Evolutionary conservation across 2,888 invertebrate genomes (phyloP).

Genomic region (Hylaea fasciaria): DNA sequence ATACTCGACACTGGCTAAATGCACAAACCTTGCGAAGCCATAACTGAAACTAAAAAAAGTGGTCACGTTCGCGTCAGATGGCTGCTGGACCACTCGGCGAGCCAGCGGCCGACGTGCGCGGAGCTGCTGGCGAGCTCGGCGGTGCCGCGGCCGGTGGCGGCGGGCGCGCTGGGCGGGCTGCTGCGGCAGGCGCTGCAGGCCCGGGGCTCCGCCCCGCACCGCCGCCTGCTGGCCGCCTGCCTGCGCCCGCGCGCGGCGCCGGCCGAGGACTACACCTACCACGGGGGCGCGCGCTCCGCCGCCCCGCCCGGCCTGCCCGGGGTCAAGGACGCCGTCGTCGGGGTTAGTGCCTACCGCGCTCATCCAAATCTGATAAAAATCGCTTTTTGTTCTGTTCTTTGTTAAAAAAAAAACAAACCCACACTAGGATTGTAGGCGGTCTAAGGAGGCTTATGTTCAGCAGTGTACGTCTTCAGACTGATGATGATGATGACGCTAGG

Average conservation of each 20-base stretch:
- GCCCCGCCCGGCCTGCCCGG: slow-evolving; percentile 48
- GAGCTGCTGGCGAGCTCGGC: slow-evolving; percentile 93
- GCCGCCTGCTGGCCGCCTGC: slow-evolving; percentile 68
- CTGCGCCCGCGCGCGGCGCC: slow-evolving; percentile 82
- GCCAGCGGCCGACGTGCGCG: slow-evolving; percentile 92
- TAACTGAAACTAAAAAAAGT: too few relatives aligned
- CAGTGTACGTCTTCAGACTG: too few relatives aligned
- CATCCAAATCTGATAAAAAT: too few relatives aligned
- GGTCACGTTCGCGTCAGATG: too few relatives aligned
- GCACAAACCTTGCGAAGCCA: too few relatives aligned
- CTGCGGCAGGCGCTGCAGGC: slow-evolving; percentile 92
- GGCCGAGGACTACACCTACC: slow-evolving; percentile 93
- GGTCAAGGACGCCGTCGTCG: slow-evolving; percentile 64
- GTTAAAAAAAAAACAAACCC: too few relatives aligned
- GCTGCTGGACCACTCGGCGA: slow-evolving; percentile 94
- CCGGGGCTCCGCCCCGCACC: slow-evolving; percentile 82
- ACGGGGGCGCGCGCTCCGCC: slow-evolving; percentile 77
- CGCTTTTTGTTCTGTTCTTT: too few relatives aligned
- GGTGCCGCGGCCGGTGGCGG: slow-evolving; percentile 95
- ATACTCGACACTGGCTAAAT: too few relatives aligned
- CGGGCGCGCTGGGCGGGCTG: slow-evolving; percentile 92
- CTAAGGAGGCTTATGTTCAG: too few relatives aligned
- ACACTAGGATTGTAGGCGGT: too few relatives aligned
- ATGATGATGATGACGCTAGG: too few relatives aligned
- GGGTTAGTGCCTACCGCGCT: too few relatives aligned